These are phyloP conservation scores for Campoletis raptor DNA, from an alignment of 2,888 invertebrate species.

Conservation along the genomic window DNA sequence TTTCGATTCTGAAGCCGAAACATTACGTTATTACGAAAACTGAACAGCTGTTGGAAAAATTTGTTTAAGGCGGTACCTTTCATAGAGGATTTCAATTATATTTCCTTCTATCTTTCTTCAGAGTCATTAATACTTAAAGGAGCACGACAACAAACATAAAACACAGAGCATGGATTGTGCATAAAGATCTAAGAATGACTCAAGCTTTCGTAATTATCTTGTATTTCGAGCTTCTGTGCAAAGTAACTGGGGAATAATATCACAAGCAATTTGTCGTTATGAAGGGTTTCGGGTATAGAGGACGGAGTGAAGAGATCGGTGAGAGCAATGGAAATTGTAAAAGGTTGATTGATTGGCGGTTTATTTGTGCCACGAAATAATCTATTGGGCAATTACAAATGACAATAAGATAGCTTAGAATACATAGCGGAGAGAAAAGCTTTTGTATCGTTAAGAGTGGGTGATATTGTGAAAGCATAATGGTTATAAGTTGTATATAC, in stretches of 20 bases:
- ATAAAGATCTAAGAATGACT: background rate
- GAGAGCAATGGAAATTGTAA: background rate
- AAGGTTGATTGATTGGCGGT: constrained; percentile 6
- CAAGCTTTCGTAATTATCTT: constrained; percentile 8
- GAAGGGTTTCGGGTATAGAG: background rate
- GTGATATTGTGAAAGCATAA: constrained; percentile 11
- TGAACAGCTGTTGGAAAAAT: background rate
- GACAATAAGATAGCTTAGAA: background rate
- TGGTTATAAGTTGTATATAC: constrained; percentile 26
- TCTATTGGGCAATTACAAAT: background rate
- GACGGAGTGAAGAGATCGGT: background rate
- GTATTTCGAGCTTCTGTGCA: background rate
- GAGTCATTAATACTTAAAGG: background rate
- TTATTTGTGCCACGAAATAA: background rate
- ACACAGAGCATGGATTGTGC: background rate
- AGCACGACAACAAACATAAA: background rate
- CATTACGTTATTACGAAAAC: background rate
- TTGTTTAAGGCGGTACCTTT: background rate
- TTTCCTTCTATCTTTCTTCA: background rate
- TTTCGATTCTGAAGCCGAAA: too few relatives aligned
- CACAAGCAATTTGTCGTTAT: background rate
- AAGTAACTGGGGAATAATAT: background rate
- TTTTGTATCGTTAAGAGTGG: constrained; percentile 37
- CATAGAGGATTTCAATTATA: background rate
- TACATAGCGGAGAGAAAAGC: background rate